Base-by-base conservation (phyloP, 2,113 vertebrate genomes). In the Phaethornis superciliosus region DNA sequence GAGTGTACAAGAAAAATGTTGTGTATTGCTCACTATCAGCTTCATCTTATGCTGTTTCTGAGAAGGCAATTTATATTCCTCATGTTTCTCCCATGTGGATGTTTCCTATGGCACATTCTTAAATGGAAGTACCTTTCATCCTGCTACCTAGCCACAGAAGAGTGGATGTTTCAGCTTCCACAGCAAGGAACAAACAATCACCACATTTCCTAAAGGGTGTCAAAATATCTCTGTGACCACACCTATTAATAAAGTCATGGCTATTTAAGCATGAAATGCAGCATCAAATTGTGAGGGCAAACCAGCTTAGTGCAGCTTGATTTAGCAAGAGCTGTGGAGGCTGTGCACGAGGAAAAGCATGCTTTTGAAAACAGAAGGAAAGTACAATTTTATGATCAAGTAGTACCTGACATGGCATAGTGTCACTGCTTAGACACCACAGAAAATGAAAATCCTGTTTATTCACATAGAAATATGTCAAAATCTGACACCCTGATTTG, bases 181-280 rank as follows among this genome's bases (percentile, higher is more conserved):
- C 10, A 81, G 32, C 22, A 51, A 51, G 79, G 12, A 19, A 49
- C 40, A 85, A 76, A 7, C 33, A 54, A 28, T 32, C 28, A 28
- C 49, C 58, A 37, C 26, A 32, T 83, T 83, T 80, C 35, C 56
- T 70, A 28, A 28, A 52, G n/a, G 33, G 28, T 83, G 76, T 76
- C 54, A 85, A 54, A 27, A 54, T 16, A 54, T 28, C 52, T 54
- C 52, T 17, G 52, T 28, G 52, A 17, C 52, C 27, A 54, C 52
- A 54, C 52, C 9, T 28, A 54, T 28, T 28, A 54, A 28, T 54
- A 54, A 54, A 54, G 15, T 28, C 28, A 54, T 82, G 40, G 18
- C 58, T 86, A 76, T 83, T 92, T 90, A 67, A 93, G 56, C 47
- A 74, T 86, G 72, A 90, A 90, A 90, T 70, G 26, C 42, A 90